Evolutionary conservation across 2,888 invertebrate species (phyloP).

Genomic region (Drosophila pseudotakahashii): DNA sequence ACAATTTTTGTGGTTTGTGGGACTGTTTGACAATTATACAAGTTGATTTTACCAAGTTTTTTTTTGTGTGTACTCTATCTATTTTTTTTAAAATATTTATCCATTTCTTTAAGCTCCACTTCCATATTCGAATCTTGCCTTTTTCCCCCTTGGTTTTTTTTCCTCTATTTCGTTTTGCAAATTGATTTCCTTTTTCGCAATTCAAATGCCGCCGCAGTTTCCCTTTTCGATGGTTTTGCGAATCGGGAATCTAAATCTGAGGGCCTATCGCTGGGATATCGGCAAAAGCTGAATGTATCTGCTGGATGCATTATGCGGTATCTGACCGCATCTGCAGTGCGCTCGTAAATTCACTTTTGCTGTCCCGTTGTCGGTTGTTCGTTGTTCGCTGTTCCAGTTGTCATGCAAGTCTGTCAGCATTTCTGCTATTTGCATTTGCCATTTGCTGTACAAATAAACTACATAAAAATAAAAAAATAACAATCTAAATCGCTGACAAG

Average conservation of each 20-base stretch:
- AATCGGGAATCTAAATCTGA: background rate
- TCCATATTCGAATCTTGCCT: background rate
- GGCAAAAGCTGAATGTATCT: slow-evolving; percentile 42
- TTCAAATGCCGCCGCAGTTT: slow-evolving; percentile 30
- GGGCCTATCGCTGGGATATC: slow-evolving; percentile 20
- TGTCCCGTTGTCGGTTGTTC: slow-evolving; percentile 32
- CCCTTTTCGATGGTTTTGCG: slow-evolving; percentile 11
- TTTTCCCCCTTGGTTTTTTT: background rate
- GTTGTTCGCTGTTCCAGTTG: slow-evolving; percentile 20
- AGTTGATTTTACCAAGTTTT: too few species aligned
- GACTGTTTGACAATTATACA: too few species aligned
- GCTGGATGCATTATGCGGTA: slow-evolving; percentile 74
- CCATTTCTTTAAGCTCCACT: background rate
- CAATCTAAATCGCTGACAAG: slow-evolving; percentile 26
- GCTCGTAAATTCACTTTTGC: slow-evolving; percentile 70
- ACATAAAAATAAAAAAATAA: slow-evolving; percentile 6
- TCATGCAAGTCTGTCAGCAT: slow-evolving; percentile 52
- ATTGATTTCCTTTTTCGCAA: slow-evolving; percentile 29
- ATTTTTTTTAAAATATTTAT: background rate
- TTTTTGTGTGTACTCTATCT: too few species aligned
- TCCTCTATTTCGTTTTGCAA: slow-evolving; percentile 22
- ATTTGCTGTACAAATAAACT: slow-evolving; percentile 56
- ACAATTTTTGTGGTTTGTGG: too few species aligned
- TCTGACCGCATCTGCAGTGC: slow-evolving; percentile 60
- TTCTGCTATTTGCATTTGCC: slow-evolving; percentile 40